phyloP scores from a whole-genome alignment of 2,113 vertebrate species.

The Cyanocitta stelleri region DNA sequence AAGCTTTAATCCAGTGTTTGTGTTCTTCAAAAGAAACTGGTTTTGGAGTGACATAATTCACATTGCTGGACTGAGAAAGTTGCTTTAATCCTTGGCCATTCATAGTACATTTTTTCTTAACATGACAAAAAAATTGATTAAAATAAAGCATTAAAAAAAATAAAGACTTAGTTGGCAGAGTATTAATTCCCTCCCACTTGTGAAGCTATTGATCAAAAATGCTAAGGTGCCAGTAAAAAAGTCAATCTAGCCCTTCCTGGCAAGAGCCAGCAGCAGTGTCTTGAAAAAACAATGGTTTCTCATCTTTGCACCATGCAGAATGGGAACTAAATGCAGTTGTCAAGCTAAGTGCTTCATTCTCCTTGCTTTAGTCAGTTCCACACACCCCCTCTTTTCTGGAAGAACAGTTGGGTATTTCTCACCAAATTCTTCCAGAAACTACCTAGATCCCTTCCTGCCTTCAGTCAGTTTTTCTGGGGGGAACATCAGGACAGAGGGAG shows the following conservation, averaged over 20 bases:
- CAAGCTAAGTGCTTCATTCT: not conserved
- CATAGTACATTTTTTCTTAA: not conserved
- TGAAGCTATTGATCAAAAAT: conserved; percentile 39
- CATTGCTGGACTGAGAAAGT: not conserved
- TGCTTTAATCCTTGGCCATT: not conserved
- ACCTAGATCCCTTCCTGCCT: not conserved
- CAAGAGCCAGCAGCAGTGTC: not conserved
- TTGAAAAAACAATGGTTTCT: not conserved
- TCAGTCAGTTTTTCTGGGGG: not conserved
- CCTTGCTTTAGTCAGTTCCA: not conserved
- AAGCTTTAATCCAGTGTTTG: conserved; percentile 45
- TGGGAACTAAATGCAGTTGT: not conserved
- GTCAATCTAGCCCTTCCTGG: conserved; percentile 8
- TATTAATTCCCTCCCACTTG: conserved; percentile 1
- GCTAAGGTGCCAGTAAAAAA: conserved; percentile 45
- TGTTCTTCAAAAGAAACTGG: conserved; percentile 32
- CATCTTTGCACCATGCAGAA: not conserved
- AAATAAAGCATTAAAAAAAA: not conserved
- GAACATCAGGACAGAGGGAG: not conserved
- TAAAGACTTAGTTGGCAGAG: not conserved
- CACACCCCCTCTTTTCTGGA: not conserved
- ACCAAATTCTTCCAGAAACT: not conserved
- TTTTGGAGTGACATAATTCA: conserved; percentile 37
- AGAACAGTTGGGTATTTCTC: not conserved
- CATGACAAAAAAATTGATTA: not conserved